phyloP scores from a whole-genome alignment of 1,140 invertebrate genomes.

The Linepithema humile region DNA sequence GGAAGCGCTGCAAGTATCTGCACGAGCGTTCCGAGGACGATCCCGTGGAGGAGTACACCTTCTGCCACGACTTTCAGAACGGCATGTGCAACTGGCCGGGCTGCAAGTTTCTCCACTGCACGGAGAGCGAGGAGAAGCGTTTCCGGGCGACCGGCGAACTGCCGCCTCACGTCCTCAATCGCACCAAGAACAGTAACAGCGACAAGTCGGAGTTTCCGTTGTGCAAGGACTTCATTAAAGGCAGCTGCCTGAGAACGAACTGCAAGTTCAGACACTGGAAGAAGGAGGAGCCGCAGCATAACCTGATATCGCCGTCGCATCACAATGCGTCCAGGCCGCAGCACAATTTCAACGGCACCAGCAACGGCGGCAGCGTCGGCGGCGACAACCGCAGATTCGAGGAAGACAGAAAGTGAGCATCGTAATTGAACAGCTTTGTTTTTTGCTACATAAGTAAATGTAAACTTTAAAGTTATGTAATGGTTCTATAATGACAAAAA shows the following conservation, averaged over 20 bases:
- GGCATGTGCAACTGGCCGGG: conserved; percentile 87
- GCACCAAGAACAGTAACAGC: conserved; percentile 81
- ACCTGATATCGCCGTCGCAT: conserved; percentile 71
- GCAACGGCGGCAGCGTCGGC: conserved; percentile 65
- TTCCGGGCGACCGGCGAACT: conserved; percentile 89
- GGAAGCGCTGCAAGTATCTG: conserved; percentile 91
- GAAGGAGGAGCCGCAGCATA: conserved; percentile 79
- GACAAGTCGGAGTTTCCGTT: conserved; percentile 86
- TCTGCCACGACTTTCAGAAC: conserved; percentile 95
- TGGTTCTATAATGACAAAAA: too few relatives aligned
- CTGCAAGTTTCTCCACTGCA: conserved; percentile 91
- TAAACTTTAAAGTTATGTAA: too few relatives aligned
- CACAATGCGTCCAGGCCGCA: conserved; percentile 85
- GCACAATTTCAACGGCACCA: conserved; percentile 82
- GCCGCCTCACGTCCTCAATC: conserved; percentile 85
- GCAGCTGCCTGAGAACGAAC: conserved; percentile 87
- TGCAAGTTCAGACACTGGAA: conserved; percentile 80
- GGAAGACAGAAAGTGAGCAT: conserved; percentile 79
- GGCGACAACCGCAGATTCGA: conserved; percentile 78
- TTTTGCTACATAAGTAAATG: too few relatives aligned
- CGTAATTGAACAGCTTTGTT: not conserved
- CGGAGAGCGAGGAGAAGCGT: conserved; percentile 90
- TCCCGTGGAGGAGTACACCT: conserved; percentile 85
- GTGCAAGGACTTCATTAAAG: conserved; percentile 92
- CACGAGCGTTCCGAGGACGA: conserved; percentile 85